Evolutionary conservation across 2,113 vertebrate genomes (phyloP), one percentile per base, ranked within the genome.

Genomic region (Pseudorhombus dupliciocellatus): DNA sequence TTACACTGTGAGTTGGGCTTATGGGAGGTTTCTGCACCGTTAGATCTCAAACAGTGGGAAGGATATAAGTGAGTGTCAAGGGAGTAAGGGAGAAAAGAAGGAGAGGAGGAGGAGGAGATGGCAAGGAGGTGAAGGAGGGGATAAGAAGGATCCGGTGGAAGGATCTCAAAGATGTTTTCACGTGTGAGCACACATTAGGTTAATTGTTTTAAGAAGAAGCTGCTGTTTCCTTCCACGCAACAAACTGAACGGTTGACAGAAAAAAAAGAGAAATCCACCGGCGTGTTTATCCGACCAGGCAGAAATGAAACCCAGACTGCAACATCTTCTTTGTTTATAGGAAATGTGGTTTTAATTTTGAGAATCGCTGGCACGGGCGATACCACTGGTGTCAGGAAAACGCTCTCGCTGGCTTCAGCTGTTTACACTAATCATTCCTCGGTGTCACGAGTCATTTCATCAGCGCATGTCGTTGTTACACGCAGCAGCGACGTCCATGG

Each of bases 1-100:
- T 82, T 87, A 86, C 83, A 84, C 75, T 57, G 21, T 31, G 69
- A 75, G 75, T 63, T 28, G 31, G 66, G 70, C 79, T 79, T 80
- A 75, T 79, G 75, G 76, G 84, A 83, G 76, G 66, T 68, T 86
- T 72, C 67, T 65, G 37, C 57, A 52, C 60, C 60, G 67, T 81
- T 77, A 80, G 77, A 84, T 84, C 84, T 80, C 56, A 83, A 85
- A 87, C 72, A 80, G 81, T 73, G 69, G 69, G 78, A 77, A 75
- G 73, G 80, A 80, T 79, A 70, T 70, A 83, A 80, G 73, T 84
- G 56, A 84, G 72, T 66, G 71, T 61, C 54, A 53, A 65, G 75
- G 68, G 79, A 79, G 54, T 8, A 34, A 70, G 74, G 59, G 65
- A 70, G 63, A 48, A 55, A 64, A 70, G 57, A 74, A 75, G 72